Conservation (phyloP, 2,888 invertebrate species). For the Spialia ferax region DNA sequence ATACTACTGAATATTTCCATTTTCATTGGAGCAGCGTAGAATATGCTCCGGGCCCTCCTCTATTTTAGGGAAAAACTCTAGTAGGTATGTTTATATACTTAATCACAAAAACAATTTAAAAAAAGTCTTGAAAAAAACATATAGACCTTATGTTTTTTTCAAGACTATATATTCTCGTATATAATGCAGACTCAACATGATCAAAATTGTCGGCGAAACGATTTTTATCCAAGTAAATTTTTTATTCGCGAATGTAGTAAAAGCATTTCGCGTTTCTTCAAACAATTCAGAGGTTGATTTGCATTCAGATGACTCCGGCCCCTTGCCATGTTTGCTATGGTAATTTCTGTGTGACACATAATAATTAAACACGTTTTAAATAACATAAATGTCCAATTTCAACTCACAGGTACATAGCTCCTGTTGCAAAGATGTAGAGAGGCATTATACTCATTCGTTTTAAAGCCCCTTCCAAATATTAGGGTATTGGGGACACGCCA, state of each 20-base stretch:
- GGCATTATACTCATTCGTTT: neutral
- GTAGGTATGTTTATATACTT: too few relatives aligned
- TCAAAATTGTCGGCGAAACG: constrained; percentile 45
- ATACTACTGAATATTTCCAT: too few relatives aligned
- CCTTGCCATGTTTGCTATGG: constrained; percentile 40
- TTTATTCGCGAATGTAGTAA: constrained; percentile 46
- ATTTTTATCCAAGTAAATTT: constrained; percentile 47
- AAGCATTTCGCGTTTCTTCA: constrained; percentile 50
- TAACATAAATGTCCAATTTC: neutral
- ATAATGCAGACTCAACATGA: too few relatives aligned
- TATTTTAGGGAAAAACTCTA: too few relatives aligned
- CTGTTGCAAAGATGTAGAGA: neutral
- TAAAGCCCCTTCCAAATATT: neutral
- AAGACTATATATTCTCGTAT: too few relatives aligned
- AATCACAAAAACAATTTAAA: too few relatives aligned
- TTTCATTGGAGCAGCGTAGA: too few relatives aligned
- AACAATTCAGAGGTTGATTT: constrained; percentile 49
- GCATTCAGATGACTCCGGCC: constrained; percentile 49
- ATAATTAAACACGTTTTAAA: constrained; percentile 16
- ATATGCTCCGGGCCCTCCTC: too few relatives aligned
- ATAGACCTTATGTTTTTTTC: too few relatives aligned
- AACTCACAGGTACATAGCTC: neutral
- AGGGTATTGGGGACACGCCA: neutral
- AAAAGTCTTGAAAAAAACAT: too few relatives aligned
- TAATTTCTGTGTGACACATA: constrained; percentile 23